Percentiles rank a stretch among this genome's conserved stretches.
Evolutionary conservation across 1,140 invertebrate species (phyloP).

Genomic region (Drosophila watanabei): DNA sequence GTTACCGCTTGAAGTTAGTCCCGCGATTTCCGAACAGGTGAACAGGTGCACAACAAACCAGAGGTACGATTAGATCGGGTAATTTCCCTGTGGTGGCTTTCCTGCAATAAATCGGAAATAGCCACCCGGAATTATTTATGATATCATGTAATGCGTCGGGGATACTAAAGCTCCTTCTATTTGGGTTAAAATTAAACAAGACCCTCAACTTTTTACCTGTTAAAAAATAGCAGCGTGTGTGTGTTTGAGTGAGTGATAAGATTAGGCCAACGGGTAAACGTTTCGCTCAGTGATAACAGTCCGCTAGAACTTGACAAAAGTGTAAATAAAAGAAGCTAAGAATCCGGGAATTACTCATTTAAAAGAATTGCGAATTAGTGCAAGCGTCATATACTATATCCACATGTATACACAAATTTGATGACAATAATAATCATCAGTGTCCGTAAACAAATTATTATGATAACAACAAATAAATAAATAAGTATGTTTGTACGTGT

Average conservation of each 20-base stretch:
- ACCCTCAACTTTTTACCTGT: neutral
- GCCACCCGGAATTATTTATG: neutral
- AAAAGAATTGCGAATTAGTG: neutral
- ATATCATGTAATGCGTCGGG: neutral
- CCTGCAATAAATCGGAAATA: conserved; percentile 11
- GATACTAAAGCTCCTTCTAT: neutral
- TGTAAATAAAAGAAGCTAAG: conserved; percentile 28
- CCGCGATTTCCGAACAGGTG: conserved; percentile 55
- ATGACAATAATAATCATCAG: conserved; percentile 30
- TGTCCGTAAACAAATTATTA: conserved; percentile 37
- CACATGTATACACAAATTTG: conserved; percentile 4
- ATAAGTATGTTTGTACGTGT: neutral
- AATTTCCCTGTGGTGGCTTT: conserved; percentile 33
- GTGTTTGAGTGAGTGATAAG: conserved; percentile 35
- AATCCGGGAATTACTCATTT: conserved; percentile 37
- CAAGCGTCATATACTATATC: neutral
- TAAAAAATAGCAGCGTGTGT: neutral
- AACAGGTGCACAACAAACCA: conserved; percentile 55
- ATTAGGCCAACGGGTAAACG: conserved; percentile 34
- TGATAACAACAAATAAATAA: conserved; percentile 16
- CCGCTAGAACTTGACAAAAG: neutral
- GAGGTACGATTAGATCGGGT: conserved; percentile 53
- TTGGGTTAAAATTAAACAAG: neutral
- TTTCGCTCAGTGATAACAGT: conserved; percentile 38
- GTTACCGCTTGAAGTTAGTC: conserved; percentile 44